Conservation (phyloP, 2,797 vertebrate species). For the Phrynocephalus forsythii region DNA sequence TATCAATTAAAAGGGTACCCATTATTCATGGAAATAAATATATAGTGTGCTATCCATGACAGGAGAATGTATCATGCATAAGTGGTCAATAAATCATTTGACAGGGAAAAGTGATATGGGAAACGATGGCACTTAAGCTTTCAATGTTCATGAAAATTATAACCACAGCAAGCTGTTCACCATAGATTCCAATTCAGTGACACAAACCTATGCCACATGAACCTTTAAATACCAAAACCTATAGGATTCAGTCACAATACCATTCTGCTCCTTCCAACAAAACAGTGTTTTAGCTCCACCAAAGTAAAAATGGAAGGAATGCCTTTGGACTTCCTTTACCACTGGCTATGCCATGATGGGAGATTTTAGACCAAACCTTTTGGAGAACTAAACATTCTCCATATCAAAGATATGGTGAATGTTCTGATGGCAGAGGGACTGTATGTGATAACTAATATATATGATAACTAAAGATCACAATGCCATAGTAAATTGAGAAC, state of each 20-base stretch:
- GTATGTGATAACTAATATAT: not conserved
- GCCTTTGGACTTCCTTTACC: not conserved
- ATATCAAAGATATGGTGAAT: not conserved
- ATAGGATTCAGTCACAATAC: not conserved
- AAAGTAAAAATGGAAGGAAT: not conserved
- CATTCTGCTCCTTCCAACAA: not conserved
- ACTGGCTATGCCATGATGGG: not conserved
- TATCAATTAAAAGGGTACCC: conserved; percentile 78
- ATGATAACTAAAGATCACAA: too few species aligned
- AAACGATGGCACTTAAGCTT: conserved; percentile 72
- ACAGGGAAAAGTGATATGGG: conserved; percentile 66
- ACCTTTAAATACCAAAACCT: not conserved
- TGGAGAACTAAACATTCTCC: too few species aligned
- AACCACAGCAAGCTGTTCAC: conserved; percentile 57
- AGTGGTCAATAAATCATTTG: conserved; percentile 79
- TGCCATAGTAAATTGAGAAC: too few species aligned
- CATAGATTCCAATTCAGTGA: conserved; percentile 29
- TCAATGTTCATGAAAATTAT: conserved; percentile 74
- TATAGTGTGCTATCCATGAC: conserved; percentile 73
- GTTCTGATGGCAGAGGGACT: too few species aligned
- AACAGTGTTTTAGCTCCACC: not conserved
- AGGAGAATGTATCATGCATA: conserved; percentile 77
- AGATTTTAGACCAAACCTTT: not conserved
- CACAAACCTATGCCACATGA: not conserved
- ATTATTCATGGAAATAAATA: conserved; percentile 81